Evolutionary conservation across 2,113 vertebrate species (phyloP).

Genomic region (Maccullochella peelii): DNA sequence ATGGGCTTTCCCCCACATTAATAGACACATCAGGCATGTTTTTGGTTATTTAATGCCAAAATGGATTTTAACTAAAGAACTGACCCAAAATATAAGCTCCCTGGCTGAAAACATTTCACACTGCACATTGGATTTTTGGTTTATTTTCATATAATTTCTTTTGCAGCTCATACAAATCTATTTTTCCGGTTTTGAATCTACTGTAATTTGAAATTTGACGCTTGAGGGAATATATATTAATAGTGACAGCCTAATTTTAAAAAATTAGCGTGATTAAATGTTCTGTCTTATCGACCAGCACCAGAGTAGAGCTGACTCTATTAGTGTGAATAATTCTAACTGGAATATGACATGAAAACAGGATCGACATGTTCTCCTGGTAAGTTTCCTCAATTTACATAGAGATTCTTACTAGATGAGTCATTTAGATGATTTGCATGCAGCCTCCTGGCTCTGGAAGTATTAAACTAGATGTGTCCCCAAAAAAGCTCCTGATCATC

Average conservation of each 20-base stretch:
- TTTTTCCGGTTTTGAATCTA: not conserved
- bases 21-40: not conserved
- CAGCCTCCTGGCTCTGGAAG: conserved; percentile 19
- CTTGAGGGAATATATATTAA: not conserved
- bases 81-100: not conserved
- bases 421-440: conserved; percentile 22
- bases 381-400: not conserved
- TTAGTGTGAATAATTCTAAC: not conserved
- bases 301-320: not conserved
- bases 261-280: not conserved
- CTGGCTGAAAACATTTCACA: not conserved
- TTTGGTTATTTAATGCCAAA: not conserved
- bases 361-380: not conserved
- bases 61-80: not conserved
- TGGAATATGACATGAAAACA: not conserved
- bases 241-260: not conserved
- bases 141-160: not conserved
- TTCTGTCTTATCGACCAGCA: not conserved
- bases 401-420: not conserved
- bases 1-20: not conserved
- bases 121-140: not conserved
- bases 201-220: not conserved
- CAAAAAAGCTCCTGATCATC: conserved; percentile 20
- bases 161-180: not conserved
- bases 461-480: conserved; percentile 34